Evolutionary conservation across 1,140 invertebrate genomes (phyloP), one percentile per base, ranked within the genome.

Genomic region (Holcopasites calliopsidis): DNA sequence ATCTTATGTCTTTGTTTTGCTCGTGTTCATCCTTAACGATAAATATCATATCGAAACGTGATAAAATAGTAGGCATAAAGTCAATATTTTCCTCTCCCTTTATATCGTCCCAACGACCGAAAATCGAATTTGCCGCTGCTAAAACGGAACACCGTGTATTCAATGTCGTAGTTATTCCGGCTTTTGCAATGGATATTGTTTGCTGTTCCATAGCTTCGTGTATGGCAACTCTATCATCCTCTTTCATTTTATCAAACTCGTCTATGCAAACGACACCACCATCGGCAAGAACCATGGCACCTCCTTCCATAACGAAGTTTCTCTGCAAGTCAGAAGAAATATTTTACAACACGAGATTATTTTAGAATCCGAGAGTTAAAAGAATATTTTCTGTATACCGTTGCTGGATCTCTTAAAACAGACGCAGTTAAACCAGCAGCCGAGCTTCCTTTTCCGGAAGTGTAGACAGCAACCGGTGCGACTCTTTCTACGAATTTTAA

Each of bases 161-260:
- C 21, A 99, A 90, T 0, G 99, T 99, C 1, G 99, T 99, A 3
- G 98, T 99, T 75, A 99, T 99, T 21, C 99, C 99, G 83, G 99
- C 98, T 93, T 99, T 99, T 2, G 99, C 99, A 88, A 99, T 99
- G 3, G 98, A 99, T 84, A 99, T 99, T 0, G 99, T 99, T 91
- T 99, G 99, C 88, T 99, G 99, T 91, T 99, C 99, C 99, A 99
- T 99, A 40, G 99, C 99, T 92, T 99, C 99, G 88, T 99, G 99
- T 89, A 99, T 99, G 23, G 99, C 99, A 3, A 99, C 99, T 82
- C 99, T 93, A 90, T 99, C 99, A 90, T 99, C 98, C 92, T 99
- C 99, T 78, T 97, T 94, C 99, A 99, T 99, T 92, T 99, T 99
- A 92, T 99, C 99, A 92, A 99, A 99, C 90, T 99, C 99, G 90